Base-by-base conservation (phyloP, 2,113 vertebrate species). In the Spermophilus dauricus region DNA sequence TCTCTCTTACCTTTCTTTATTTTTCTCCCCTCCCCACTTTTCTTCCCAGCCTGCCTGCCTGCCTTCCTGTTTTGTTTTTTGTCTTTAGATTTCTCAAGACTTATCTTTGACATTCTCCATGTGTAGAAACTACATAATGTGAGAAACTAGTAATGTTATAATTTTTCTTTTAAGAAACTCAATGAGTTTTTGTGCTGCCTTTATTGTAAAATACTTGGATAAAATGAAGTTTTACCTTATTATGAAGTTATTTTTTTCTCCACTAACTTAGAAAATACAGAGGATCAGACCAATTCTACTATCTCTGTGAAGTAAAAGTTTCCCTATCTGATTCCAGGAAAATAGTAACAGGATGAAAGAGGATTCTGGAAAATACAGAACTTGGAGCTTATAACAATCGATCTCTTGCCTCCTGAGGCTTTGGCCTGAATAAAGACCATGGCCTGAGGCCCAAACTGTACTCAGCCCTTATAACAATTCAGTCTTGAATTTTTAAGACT, bases 401-500 rank as follows among this genome's bases (percentile, higher is more conserved):
- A 58, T 86, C 72, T 95, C 51, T 39, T n/a, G 13, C 34, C 80
- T 89, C 13, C 22, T 16, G 42, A 58, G 65, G 4, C 70, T 92
- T 48, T 37, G 82, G 51, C 72, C 69, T 93, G 77, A 96, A 96
- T 91, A 89, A 95, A 90, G 80, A 81, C 83, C 20, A 0, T 75
- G 70, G 78, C 72, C 89, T 78, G 83, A 89, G 81, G 32, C 85
- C 91, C 73, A 95, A 84, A 95, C 69, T 18, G 2, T 95, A 91
- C 86, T 84, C 58, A 34, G 65, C 56, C 70, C n/a, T 96, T 56
- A 87, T 84, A 94, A 89, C 86, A 97, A 92, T 91, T 89, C 80
- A 67, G 51, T 51, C 51, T 89, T 94, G 94, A 89, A 95, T 94
- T 97, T 96, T 97, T 83, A 91, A 96, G 82, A 94, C 86, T 94